These are phyloP conservation scores for Coelogynopora nodosa DNA, from an alignment of 2,888 invertebrate species.

Conservation along the genomic window DNA sequence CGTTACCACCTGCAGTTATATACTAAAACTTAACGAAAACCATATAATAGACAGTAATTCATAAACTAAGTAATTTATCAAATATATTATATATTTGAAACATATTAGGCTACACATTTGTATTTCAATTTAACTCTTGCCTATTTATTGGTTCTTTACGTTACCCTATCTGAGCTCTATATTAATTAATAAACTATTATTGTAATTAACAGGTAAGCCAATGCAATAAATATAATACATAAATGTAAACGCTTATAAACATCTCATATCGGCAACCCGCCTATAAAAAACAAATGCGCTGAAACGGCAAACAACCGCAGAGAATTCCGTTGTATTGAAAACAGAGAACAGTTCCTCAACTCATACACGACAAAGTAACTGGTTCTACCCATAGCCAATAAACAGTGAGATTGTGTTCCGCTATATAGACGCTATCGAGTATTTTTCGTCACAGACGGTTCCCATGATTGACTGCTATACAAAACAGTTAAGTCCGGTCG, in stretches of 20 bases:
- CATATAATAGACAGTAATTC: no score
- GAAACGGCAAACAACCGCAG: background rate
- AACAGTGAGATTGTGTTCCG: background rate
- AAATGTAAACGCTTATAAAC: no score
- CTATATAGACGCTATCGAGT: slow-evolving; percentile 1
- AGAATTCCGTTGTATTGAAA: background rate
- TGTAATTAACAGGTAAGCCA: background rate
- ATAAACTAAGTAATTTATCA: no score
- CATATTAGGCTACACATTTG: no score
- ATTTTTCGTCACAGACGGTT: background rate
- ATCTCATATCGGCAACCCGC: background rate
- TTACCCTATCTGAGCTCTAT: no score
- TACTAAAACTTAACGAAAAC: no score
- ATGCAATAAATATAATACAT: no score
- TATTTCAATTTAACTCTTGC: no score
- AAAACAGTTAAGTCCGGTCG: slow-evolving; percentile 16
- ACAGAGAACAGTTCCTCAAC: background rate
- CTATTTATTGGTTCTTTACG: no score
- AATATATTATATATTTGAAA: no score
- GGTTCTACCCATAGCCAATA: slow-evolving; percentile 15
- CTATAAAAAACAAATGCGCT: background rate
- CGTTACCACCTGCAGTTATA: no score
- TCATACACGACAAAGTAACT: background rate
- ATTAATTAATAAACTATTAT: background rate
- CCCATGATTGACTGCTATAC: slow-evolving; percentile 29